Evolutionary conservation across 2,797 vertebrate genomes (phyloP), one percentile per base, ranked within the genome.

Genomic region (Salarias fasciatus): DNA sequence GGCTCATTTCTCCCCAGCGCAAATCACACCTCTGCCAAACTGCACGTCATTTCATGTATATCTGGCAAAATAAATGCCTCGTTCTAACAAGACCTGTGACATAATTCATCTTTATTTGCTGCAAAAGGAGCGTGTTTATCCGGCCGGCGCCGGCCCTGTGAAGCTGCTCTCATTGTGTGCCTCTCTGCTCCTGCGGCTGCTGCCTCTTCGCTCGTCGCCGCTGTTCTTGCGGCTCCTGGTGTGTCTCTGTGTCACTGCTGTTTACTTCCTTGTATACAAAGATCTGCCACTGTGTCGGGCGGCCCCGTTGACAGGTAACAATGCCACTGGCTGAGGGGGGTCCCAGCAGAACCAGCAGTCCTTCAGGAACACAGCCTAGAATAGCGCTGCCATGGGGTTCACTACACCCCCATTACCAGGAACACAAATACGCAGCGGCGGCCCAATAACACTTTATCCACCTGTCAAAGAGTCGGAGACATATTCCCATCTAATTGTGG

Each of bases 261-360:
- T 89, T 89, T 86, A 76, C 86, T 63, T 77, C 40, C 77, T 69
- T 71, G 66, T 84, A 76, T 53, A 90, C 84, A 90, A 90, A 85
- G 85, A 80, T 79, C 75, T 81, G 84, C 66, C 75, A 76, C 72
- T 79, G 82, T 79, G 79, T 77, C 63, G 51, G 71, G 70, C 56
- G 12, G 70, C 70, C 79, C 83, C 8, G 80, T 83, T 89, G 87
- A 91, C 87, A 89, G 90, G 70, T 88, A 87, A 91, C 89, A 89
- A 86, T 83, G 79, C 72, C 78, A 77, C 67, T 50, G 77, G 70
- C 80, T 63, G 76, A 75, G 74, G 85, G 80, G 71, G 83, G 86
- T 83, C 81, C 73, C 64, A n/a, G 3, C 85, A 77, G 77, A 85
- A 67, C 63, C 69, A 51, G 63, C 75, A 72, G 80, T 84, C 83